A percentile compares a stretch with the other conserved stretches of the same genome.
These are phyloP conservation scores for Leptinotarsa tumamoca DNA, from an alignment of 2,888 invertebrate species.

Conservation along the genomic window DNA sequence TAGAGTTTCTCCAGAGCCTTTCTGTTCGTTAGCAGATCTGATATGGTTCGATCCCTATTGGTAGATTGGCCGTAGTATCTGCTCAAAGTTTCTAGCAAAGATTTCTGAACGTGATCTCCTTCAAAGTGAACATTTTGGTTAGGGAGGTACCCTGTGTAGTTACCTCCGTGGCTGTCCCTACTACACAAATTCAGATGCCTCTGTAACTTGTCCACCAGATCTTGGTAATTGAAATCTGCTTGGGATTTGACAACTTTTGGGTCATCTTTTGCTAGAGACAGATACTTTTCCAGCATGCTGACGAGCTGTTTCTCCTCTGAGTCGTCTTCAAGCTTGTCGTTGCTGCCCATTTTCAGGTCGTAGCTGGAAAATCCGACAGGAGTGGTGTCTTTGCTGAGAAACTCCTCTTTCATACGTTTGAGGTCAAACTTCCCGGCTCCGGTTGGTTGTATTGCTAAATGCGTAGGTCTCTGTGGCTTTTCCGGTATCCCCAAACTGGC, in stretches of 20 bases:
- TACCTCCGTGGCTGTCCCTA: constrained; percentile 39
- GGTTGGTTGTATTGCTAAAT: constrained; percentile 58
- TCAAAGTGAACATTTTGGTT: constrained; percentile 60
- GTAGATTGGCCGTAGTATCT: constrained; percentile 76
- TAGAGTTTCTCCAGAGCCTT: constrained; percentile 79
- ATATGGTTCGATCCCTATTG: constrained; percentile 77
- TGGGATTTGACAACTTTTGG: constrained; percentile 40
- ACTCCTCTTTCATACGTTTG: constrained; percentile 76
- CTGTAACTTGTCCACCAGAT: constrained; percentile 74
- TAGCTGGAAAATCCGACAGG: constrained; percentile 45
- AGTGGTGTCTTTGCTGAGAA: constrained; percentile 70
- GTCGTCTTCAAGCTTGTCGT: constrained; percentile 49
- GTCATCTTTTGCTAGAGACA: constrained; percentile 68
- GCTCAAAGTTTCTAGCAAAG: constrained; percentile 75
- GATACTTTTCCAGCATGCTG: constrained; percentile 76
- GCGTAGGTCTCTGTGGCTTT: constrained; percentile 65
- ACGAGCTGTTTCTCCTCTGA: constrained; percentile 72
- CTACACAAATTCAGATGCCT: constrained; percentile 67
- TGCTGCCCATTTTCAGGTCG: constrained; percentile 36
- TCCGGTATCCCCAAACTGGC: constrained; percentile 68
- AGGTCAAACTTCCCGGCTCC: constrained; percentile 75
- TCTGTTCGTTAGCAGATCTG: constrained; percentile 79
- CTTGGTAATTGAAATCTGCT: constrained; percentile 71
- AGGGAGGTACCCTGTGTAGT: constrained; percentile 33
- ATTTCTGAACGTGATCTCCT: constrained; percentile 71